Base-by-base conservation (phyloP, 2,113 vertebrate genomes). In the Antigone vipio region DNA sequence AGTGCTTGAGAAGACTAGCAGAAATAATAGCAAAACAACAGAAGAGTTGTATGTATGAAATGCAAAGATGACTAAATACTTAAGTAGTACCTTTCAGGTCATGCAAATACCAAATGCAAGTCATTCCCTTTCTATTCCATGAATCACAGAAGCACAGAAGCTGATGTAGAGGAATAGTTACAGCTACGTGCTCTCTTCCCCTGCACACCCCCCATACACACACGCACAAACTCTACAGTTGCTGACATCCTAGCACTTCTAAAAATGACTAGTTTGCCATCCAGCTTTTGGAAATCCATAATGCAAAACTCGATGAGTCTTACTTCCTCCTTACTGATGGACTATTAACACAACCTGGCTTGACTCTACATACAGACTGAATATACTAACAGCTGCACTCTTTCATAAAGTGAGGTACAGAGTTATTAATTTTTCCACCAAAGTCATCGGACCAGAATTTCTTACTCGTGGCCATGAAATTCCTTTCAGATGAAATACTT, bases 141-240 rank as follows among this genome's bases (percentile, higher is more conserved):
- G 22, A 79, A 62, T 50, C 55, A 53, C 26, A 50, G 40, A 47
- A 60, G 18, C 38, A 42, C 29, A 29, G 66, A 67, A 82, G 23
- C 49, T 88, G 60, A 63, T 60, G n/a, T 4, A 83, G 50, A 93
- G 9, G n/a, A 64, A 83, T 5, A 79, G 19, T 23, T 56, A 50
- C 12, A 45, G 49, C 15, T 40, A 15, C 11, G 12, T 2, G 7
- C 19, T 72, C 27, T n/a, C 45, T 40, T 40, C 9, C 9, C 60
- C 12, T 0, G 0, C 10, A 18, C 5, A 24, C 1, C 4, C 8
- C 24, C 12, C 9, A 14, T 9, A 21, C 19, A 18, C 7, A 26
- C n/a, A 30, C 34, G 19, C 63, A 55, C 23, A 45, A 27, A 35
- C 18, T 5, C 2, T 17, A 10, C 34, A 34, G 38, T 84, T 68